Evolutionary conservation across 2,113 vertebrate species (phyloP).

Genomic region (Cyprinus carpio): DNA sequence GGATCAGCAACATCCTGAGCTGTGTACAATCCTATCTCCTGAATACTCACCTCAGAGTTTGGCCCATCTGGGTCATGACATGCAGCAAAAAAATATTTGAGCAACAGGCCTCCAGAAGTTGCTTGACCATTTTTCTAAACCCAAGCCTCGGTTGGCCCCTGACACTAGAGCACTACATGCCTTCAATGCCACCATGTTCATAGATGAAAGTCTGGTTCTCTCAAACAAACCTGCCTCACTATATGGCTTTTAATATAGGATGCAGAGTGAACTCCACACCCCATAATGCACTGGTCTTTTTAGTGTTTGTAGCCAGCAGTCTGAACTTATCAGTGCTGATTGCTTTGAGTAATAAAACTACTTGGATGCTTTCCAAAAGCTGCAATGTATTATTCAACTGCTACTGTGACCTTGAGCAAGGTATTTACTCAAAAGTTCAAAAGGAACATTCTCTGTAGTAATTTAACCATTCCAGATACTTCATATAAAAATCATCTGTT

Average conservation of each 20-base stretch:
- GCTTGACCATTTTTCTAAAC: slow-evolving; percentile 62
- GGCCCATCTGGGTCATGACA: slow-evolving; percentile 62
- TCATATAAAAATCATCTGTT: too few species aligned
- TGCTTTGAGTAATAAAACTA: neutral
- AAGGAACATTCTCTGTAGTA: too few species aligned
- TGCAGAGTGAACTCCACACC: neutral
- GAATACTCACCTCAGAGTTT: slow-evolving; percentile 57
- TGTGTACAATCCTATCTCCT: neutral
- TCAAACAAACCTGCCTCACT: neutral
- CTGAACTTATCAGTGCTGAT: neutral
- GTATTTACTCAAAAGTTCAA: neutral
- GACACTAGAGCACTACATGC: slow-evolving; percentile 59
- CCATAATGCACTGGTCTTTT: neutral
- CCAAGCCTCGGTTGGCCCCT: slow-evolving; percentile 65
- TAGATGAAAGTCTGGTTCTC: neutral
- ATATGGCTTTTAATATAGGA: neutral
- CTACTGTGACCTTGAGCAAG: neutral
- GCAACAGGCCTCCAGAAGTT: slow-evolving; percentile 43
- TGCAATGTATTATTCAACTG: neutral
- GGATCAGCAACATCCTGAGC: too few species aligned
- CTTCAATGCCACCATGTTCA: slow-evolving; percentile 38
- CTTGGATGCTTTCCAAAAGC: neutral
- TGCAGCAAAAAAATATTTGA: slow-evolving; percentile 58
- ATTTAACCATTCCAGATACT: too few species aligned
- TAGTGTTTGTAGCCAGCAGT: neutral